Percentiles rank a stretch among this genome's conserved stretches.
These are phyloP conservation scores for Rhorus exstirpatorius DNA, from an alignment of 2,888 invertebrate genomes.

Conservation along the genomic window DNA sequence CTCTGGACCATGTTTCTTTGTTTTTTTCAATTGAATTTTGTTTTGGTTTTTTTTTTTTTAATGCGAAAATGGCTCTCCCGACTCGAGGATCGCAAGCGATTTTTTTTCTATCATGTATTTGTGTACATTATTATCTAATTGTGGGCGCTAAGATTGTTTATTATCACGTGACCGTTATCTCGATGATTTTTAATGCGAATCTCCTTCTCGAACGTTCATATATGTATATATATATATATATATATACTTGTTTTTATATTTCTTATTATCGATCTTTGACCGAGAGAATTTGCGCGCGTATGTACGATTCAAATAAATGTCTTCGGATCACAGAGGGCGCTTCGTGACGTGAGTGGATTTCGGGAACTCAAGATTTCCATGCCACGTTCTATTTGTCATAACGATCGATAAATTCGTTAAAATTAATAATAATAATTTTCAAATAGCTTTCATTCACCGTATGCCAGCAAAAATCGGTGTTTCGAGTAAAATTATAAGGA, in stretches of 20 bases:
- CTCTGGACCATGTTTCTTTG: background rate
- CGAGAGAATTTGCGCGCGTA: background rate
- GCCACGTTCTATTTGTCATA: background rate
- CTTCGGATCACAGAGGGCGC: background rate
- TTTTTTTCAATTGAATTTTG: background rate
- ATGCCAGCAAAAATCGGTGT: no score
- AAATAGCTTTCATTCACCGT: no score
- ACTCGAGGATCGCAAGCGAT: slow-evolving; percentile 65
- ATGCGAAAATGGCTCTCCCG: slow-evolving; percentile 61
- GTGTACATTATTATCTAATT: slow-evolving; percentile 44
- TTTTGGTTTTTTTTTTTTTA: slow-evolving; percentile 17
- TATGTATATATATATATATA: no score
- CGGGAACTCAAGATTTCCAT: background rate
- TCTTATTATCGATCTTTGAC: background rate
- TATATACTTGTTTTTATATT: background rate
- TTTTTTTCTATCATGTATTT: slow-evolving; percentile 48
- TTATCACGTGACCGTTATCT: slow-evolving; percentile 57
- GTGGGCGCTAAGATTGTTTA: slow-evolving; percentile 64
- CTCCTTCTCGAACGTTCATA: no score
- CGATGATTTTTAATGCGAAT: slow-evolving; percentile 23
- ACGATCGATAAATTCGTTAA: no score
- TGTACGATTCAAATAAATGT: background rate
- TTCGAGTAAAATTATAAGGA: no score
- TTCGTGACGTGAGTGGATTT: background rate
- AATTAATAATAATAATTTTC: no score